These are phyloP conservation scores for Rhopalosiphum maidis DNA, from an alignment of 1,140 invertebrate species.

Conservation along the genomic window DNA sequence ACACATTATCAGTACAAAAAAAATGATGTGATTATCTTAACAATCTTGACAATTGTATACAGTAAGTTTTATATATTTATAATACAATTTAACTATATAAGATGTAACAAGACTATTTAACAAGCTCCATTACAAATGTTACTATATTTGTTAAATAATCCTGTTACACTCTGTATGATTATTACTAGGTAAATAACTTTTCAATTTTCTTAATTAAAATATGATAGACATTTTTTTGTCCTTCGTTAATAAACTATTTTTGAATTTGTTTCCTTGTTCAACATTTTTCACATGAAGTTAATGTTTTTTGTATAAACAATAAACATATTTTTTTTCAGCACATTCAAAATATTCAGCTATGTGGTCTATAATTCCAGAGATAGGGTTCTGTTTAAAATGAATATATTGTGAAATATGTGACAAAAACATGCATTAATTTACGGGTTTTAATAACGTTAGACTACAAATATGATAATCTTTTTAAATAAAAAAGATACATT, in stretches of 20 bases:
- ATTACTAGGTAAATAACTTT: too few species aligned
- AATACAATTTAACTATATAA: too few species aligned
- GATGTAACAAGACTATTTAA: too few species aligned
- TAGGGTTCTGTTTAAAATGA: background rate
- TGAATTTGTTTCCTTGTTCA: background rate
- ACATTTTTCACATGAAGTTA: background rate
- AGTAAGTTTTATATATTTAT: too few species aligned
- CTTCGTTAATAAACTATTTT: background rate
- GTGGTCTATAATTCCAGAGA: background rate
- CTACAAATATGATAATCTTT: background rate
- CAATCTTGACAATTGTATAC: too few species aligned
- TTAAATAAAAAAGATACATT: background rate
- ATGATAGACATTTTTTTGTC: background rate
- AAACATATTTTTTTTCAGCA: too few species aligned
- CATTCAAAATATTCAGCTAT: background rate
- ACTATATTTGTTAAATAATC: too few species aligned
- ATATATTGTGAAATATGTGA: background rate
- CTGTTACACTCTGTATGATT: too few species aligned
- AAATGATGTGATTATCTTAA: too few species aligned
- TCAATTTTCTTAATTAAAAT: too few species aligned
- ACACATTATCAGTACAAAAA: too few species aligned
- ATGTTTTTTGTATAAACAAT: background rate
- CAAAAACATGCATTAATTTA: background rate
- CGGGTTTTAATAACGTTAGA: background rate
- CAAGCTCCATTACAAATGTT: too few species aligned